These are phyloP conservation scores for Pelobates fuscus DNA, from an alignment of 2,113 vertebrate species.

Conservation along the genomic window DNA sequence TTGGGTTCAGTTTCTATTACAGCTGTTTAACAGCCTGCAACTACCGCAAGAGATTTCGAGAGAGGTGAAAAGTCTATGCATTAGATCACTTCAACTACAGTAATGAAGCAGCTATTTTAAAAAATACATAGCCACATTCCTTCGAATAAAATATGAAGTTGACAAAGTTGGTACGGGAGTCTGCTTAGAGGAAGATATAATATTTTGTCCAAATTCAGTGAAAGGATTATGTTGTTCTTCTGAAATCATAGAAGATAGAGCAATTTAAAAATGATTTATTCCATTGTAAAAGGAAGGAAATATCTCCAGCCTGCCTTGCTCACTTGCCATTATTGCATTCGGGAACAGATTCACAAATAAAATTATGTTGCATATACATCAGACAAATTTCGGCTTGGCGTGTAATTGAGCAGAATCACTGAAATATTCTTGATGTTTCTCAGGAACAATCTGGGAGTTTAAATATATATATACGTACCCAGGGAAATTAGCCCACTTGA, in stretches of 20 bases:
- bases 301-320: neutral
- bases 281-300: constrained; percentile 16
- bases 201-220: constrained; percentile 2
- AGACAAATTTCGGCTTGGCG: neutral
- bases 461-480: constrained; percentile 27
- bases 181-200: neutral
- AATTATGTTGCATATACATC: constrained; percentile 39
- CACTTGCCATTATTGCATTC: constrained; percentile 20
- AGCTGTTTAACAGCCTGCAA: constrained; percentile 49
- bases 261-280: constrained; percentile 29
- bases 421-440: constrained; percentile 20
- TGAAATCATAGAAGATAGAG: constrained; percentile 30
- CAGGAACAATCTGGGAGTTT: neutral
- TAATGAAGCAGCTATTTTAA: constrained; percentile 49
- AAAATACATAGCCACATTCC: neutral
- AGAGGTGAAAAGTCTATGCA: constrained; percentile 40
- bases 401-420: constrained; percentile 25
- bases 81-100: constrained; percentile 19
- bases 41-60: constrained; percentile 21
- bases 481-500: constrained; percentile 30
- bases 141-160: neutral
- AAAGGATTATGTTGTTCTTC: constrained; percentile 4
- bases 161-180: constrained; percentile 16
- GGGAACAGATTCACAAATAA: constrained; percentile 20
- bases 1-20: constrained; percentile 45